Evolutionary conservation across 2,888 invertebrate genomes (phyloP), one percentile per base, ranked within the genome.

Genomic region (Ichneumoninae sp.): DNA sequence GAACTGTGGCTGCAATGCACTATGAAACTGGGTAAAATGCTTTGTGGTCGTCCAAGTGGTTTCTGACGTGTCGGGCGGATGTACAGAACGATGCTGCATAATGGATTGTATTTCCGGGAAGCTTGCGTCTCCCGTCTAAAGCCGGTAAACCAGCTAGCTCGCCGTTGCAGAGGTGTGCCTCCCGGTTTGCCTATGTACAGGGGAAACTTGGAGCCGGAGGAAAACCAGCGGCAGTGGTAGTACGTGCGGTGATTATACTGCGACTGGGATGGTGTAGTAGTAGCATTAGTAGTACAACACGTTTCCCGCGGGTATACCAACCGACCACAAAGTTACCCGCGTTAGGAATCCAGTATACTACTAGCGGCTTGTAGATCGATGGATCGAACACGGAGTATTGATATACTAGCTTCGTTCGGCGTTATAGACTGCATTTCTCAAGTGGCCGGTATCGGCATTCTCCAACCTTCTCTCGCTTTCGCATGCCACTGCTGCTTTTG

Each of bases 21-120:
- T 19, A 26, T 62, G 50, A 36, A 19, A 66, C 22, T 47, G 30
- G 30, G 57, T 57, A 36, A 50, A 40, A n/a, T 33, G 57, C 26
- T 30, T 40, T 52, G 74, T 60, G 75, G 52, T 71, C 54, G 57
- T 71, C 50, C 80, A n/a, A 47, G 19, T 33, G 47, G 22, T 44
- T 13, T n/a, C 60, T 66, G 71, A 71, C 66, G 71, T 57, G 76
- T 76, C 50, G 50, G 19, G 7, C 72, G 71, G 76, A 80, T 72
- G 72, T 68, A 60, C 65, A n/a, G 52, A 65, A 40, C 75, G 75
- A 65, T 75, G 65, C 52, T 75, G 68, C 68, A 80, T 66, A 80
- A 79, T 54, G 80, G 80, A 71, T 71, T 71, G 76, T 79, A 83
- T 76, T 72, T 83, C 75, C 83, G 60, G 60, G 71, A n/a, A 71